phyloP scores from a whole-genome alignment of 2,113 vertebrate species.

The Guaruba guarouba region DNA sequence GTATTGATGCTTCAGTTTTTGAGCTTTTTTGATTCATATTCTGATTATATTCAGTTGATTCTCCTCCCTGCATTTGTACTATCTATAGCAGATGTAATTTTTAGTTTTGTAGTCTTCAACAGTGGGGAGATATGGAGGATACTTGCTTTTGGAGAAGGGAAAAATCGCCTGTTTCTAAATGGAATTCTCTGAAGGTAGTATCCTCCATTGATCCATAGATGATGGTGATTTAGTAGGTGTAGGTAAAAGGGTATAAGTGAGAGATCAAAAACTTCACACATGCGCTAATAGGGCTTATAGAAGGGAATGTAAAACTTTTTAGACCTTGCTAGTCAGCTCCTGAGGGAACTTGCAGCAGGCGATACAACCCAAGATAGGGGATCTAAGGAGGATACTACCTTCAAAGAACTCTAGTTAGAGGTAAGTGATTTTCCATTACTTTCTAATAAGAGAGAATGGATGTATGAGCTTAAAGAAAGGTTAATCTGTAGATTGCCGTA shows the following conservation, averaged over 20 bases:
- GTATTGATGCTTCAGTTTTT: conserved; percentile 33
- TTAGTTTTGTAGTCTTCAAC: conserved; percentile 42
- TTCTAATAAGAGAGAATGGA: conserved; percentile 42
- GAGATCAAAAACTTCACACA: conserved; percentile 61
- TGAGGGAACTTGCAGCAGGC: conserved; percentile 75
- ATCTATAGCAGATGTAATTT: conserved; percentile 15
- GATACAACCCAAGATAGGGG: conserved; percentile 80
- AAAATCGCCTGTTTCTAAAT: conserved; percentile 72
- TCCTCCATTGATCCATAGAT: conserved; percentile 62
- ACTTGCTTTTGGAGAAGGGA: conserved; percentile 75
- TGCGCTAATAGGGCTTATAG: conserved; percentile 79
- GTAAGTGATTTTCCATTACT: conserved; percentile 77
- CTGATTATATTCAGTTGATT: conserved; percentile 44
- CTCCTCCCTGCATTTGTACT: conserved; percentile 44
- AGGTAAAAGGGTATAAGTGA: conserved; percentile 37
- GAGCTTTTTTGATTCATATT: conserved; percentile 27
- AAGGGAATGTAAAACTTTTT: conserved; percentile 73
- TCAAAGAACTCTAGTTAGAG: conserved; percentile 79
- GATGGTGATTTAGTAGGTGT: conserved; percentile 19
- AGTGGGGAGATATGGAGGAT: conserved; percentile 71
- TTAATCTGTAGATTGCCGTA: conserved; percentile 9
- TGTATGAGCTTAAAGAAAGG: conserved; percentile 7
- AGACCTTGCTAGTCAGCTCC: conserved; percentile 75
- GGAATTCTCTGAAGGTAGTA: conserved; percentile 74
- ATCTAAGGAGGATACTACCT: conserved; percentile 83